Conservation (phyloP, 2,888 invertebrate species). For the Exephanes ischioxanthus region DNA sequence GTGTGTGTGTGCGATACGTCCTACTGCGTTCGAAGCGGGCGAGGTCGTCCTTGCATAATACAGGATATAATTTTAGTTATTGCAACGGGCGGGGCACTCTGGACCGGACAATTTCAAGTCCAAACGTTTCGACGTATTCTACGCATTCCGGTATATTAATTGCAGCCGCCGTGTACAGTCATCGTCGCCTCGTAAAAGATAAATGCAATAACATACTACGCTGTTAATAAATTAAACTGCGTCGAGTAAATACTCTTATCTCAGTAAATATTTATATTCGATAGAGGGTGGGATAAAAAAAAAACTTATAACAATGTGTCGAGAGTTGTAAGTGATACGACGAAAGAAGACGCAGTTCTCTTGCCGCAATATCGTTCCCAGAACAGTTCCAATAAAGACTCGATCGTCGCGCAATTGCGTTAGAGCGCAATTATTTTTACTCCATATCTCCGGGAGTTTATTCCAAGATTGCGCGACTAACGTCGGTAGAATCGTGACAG, state of each 20-base stretch:
- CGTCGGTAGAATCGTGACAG: not conserved
- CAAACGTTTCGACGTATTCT: not conserved
- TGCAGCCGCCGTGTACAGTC: not conserved
- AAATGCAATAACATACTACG: slow-evolving; percentile 28
- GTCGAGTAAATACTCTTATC: slow-evolving; percentile 31
- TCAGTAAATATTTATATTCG: slow-evolving; percentile 26
- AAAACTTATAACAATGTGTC: slow-evolving; percentile 5
- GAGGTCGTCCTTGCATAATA: slow-evolving; percentile 48
- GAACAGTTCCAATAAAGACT: slow-evolving; percentile 1
- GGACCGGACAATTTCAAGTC: slow-evolving; percentile 23
- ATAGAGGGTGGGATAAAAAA: slow-evolving; percentile 10
- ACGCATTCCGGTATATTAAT: not conserved
- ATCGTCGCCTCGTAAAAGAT: not conserved
- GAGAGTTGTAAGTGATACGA: not conserved
- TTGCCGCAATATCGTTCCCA: not conserved
- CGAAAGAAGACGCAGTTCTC: slow-evolving; percentile 10
- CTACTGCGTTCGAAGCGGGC: slow-evolving; percentile 6
- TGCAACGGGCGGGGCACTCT: not conserved
- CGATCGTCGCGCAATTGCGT: slow-evolving; percentile 13
- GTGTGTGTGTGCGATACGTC: slow-evolving; percentile 43
- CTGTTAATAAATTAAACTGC: slow-evolving; percentile 24
- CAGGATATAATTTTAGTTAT: slow-evolving; percentile 24
- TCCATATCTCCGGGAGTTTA: not conserved
- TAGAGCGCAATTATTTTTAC: not conserved
- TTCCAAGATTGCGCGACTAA: not conserved